Base-by-base conservation (phyloP, 2,888 invertebrate genomes). In the Ornithoptera priamus region DNA sequence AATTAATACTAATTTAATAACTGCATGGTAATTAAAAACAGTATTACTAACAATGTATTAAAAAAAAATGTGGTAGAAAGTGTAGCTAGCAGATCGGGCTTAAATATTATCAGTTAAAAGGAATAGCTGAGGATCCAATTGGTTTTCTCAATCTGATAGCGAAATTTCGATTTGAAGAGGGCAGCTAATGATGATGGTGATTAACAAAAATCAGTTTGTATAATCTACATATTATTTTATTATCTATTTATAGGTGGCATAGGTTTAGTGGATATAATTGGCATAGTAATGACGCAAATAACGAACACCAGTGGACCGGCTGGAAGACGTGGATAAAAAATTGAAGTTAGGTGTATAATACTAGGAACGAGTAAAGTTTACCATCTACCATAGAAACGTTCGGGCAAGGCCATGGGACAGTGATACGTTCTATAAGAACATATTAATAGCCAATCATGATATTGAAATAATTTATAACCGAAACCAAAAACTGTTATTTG, bases 301-400 rank as follows among this genome's bases (percentile, higher is more conserved):
- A 81, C 56, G 76, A 79, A 57, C 71, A 80, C 69, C 71, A 70
- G 24, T 72, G 83, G 83, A 81, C 83, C 64, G 78, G 80, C 15
- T 84, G 86, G 87, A 85, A 86, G 72, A 84, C 83, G 0, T 85
- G 85, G 82, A 80, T 87, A 70, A 79, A 75, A 67, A 67, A 73
- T 24, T 74, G 74, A 72, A 68, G 73, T 24, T 73, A 74, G 72
- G 71, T 72, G 7, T 60, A 72, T 46, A 61, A 56, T 15, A n/a
- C 73, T 67, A 61, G 67, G 17, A n/a, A 59, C 59, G 30, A 58
- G 74, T 50, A 71, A 60, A 65, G 72, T 75, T 4, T 4, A 53
- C 53, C n/a, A 18, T 18, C n/a, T 4, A n/a, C 18, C 53, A n/a
- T 8, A 4, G 53, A 10, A 53, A 53, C 18, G 18, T 53, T 53